Evolutionary conservation across 2,113 vertebrate species (phyloP).

Genomic region (Typhlomys cinereus): DNA sequence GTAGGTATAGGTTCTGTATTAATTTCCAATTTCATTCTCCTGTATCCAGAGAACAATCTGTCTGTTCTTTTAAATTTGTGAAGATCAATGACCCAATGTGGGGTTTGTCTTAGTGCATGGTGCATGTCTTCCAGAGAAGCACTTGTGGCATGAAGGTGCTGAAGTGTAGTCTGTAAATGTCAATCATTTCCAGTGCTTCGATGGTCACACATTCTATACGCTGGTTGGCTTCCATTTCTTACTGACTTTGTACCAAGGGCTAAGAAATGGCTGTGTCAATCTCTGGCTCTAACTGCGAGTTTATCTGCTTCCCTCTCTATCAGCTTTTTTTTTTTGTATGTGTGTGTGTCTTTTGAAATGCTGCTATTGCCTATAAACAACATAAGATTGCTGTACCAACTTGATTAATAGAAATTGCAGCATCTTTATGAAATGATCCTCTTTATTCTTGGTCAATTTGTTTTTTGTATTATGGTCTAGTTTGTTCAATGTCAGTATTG

Average conservation of each 20-base stretch:
- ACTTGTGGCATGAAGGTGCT: too few species aligned
- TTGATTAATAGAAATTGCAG: not conserved
- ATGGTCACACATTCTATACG: not conserved
- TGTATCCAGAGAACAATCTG: not conserved
- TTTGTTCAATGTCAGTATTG: not conserved
- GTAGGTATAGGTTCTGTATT: conserved; percentile 1
- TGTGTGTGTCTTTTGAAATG: not conserved
- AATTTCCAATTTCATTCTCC: conserved; percentile 28
- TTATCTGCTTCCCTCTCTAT: not conserved
- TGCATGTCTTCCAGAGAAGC: not conserved
- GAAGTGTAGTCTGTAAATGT: not conserved
- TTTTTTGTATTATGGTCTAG: not conserved
- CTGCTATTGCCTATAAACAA: not conserved
- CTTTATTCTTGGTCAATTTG: not conserved
- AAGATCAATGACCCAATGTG: not conserved
- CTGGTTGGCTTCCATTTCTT: not conserved
- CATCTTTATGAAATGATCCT: not conserved
- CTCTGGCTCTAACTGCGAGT: not conserved
- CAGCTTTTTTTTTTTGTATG: too few species aligned
- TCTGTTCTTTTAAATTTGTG: not conserved
- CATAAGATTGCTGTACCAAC: not conserved
- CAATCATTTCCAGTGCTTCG: not conserved
- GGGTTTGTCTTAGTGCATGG: not conserved
- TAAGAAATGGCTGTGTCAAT: not conserved
- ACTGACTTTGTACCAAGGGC: not conserved